Evolutionary conservation across 2,797 vertebrate genomes (phyloP).

Genomic region (Capromys pilorides): DNA sequence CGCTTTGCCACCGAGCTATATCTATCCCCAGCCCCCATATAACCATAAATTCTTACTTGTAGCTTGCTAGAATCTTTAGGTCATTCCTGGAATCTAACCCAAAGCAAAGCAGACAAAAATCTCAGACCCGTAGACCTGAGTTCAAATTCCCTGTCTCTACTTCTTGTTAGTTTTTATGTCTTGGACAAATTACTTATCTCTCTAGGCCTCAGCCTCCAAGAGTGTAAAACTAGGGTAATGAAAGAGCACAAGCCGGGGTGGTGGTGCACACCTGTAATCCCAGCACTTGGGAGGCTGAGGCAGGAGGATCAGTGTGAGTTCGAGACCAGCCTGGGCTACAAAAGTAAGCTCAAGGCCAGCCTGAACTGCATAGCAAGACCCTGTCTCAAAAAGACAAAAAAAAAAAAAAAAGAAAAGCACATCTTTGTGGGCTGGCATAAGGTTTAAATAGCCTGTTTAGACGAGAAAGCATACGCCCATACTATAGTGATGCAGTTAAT

Average conservation of each 20-base stretch:
- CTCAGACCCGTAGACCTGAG: neutral
- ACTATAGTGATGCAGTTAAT: neutral
- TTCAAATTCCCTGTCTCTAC: neutral
- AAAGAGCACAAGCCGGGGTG: neutral
- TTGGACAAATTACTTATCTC: neutral
- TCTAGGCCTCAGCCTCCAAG: neutral
- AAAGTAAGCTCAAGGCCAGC: too few species aligned
- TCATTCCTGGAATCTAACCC: neutral
- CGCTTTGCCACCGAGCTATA: too few species aligned
- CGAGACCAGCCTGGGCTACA: too few species aligned
- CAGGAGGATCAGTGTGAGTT: too few species aligned
- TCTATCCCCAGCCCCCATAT: too few species aligned
- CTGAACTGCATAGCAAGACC: too few species aligned
- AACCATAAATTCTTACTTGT: neutral
- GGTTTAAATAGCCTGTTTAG: neutral
- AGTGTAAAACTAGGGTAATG: neutral
- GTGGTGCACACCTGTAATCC: too few species aligned
- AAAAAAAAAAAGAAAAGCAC: too few species aligned
- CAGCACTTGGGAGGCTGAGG: too few species aligned
- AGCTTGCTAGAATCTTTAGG: neutral
- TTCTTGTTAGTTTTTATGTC: neutral
- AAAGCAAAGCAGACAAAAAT: neutral
- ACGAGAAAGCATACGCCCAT: neutral
- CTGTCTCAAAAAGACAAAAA: too few species aligned
- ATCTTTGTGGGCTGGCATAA: neutral